Base-by-base conservation (phyloP, 1,140 invertebrate species). In the Calliopsis andreniformis region DNA sequence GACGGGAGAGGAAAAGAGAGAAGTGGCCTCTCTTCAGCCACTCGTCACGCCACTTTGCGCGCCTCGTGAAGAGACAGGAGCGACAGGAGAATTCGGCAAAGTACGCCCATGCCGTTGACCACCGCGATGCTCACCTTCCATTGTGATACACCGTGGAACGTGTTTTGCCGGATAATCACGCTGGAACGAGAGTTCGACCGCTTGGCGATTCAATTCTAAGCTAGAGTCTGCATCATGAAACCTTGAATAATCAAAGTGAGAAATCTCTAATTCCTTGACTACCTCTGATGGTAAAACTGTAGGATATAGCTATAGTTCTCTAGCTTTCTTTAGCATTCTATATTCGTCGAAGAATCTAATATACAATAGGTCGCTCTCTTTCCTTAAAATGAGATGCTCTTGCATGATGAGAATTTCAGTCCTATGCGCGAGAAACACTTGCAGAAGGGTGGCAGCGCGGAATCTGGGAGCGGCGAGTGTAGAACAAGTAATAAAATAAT, bases 401-500 rank as follows among this genome's bases (percentile, higher is more conserved):
- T n/a, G 16, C 18, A 55, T 12, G 14, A 35, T 8, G 16, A 16
- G 25, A 45, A 55, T 32, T 39, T 16, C 28, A 49, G 18, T 35
- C 76, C 67, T 39, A 58, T 43, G 59, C 28, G 42, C 25, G 32
- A 42, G 59, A 25, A n/a, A 47, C 7, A 32, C 1, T 20, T 47
- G 20, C 28, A 56, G 53, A 56, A 73, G 73, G 82, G 76, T 73
- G 83, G 56, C 55, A 28, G 32, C 56, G 75, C 78, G 83, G 76
- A 85, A 85, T 85, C 77, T 69, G 84, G 72, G 83, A 85, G 80
- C 77, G 73, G 55, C 69, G 76, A 84, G 86, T 88, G 88, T 88
- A 90, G 88, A 89, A 89, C 89, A 89, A 89, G 90, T 89, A 91
- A 89, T 89, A 90, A 86, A 89, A 91, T 91, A 89, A 91, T 90